phyloP scores from a whole-genome alignment of 2,113 vertebrate species.

The Bujurquina vittata region DNA sequence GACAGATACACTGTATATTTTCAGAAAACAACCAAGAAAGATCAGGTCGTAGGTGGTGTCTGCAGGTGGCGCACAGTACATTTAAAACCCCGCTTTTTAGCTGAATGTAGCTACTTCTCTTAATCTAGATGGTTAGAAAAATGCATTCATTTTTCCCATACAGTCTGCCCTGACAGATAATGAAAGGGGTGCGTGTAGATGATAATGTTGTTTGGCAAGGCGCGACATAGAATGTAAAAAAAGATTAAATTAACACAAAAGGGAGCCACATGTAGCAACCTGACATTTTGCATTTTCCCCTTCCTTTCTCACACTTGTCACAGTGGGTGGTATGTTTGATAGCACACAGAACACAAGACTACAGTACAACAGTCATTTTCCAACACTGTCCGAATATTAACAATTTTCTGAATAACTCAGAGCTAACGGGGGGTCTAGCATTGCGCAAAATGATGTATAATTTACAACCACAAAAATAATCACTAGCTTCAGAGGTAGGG shows the following conservation, averaged over 20 bases:
- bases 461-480: background rate
- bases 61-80: conserved; percentile 11
- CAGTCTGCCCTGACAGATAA: conserved; percentile 10
- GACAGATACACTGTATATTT: conserved; percentile 29
- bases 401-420: background rate
- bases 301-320: conserved; percentile 1
- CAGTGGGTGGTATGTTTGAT: background rate
- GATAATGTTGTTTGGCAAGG: conserved; percentile 34
- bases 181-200: background rate
- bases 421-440: background rate
- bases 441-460: background rate
- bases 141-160: background rate
- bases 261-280: background rate
- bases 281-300: conserved; percentile 25
- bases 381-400: background rate
- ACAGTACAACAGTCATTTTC: background rate
- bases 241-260: conserved; percentile 16
- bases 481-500: background rate
- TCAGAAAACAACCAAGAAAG: conserved; percentile 24
- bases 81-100: background rate
- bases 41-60: conserved; percentile 17
- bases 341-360: background rate
- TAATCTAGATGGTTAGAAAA: background rate
- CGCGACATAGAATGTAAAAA: background rate
- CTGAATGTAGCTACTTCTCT: background rate